Base-by-base conservation (phyloP, 2,888 invertebrate genomes). In the Gymnoscelis rufifasciata region DNA sequence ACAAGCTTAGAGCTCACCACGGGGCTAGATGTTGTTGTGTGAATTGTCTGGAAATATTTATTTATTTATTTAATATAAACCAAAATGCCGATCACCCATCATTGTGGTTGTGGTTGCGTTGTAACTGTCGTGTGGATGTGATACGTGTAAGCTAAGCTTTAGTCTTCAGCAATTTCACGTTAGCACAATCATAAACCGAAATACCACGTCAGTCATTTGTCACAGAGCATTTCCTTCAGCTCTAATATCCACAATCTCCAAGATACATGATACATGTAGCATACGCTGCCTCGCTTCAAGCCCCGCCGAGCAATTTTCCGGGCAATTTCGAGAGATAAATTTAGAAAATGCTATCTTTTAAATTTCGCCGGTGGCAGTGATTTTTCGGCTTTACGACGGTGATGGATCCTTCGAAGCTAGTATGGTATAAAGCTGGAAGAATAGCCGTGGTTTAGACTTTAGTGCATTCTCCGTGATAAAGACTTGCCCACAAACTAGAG, bases 241-340 rank as follows among this genome's bases (percentile, higher is more conserved):
- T 19, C 38, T 49, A 58, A 68, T 57, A 59, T 55, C 44, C 54
- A 57, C 50, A 63, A 64, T 61, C 52, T 57, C 40, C 38, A 41
- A 46, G 57, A 56, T 58, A 51, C 56, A 58, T 54, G 57, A 66
- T 66, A 61, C 64, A 58, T 29, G 59, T 37, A 56, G 52, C 56
- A 59, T 50, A 64, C 52, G 52, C 58, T 56, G 64, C 57, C 48
- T 52, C 44, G 58, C 62, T 60, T 57, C 66, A 57, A 57, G 60
- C 66, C 53, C 38, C 57, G 55, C 57, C 56, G 59, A 55, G 53
- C 66, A 68, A 68, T 68, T 68, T 68, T 60, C 66, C 64, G 57
- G 57, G 58, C 66, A 64, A 68, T 68, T 68, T 68, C 60, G 54
- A 50, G 58, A 63, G 59, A 62, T 60, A 66, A 60, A 65, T 67